Percentiles rank a stretch among this genome's conserved stretches.
Conservation (phyloP, 2,113 vertebrate species). For the Clupea harengus region DNA sequence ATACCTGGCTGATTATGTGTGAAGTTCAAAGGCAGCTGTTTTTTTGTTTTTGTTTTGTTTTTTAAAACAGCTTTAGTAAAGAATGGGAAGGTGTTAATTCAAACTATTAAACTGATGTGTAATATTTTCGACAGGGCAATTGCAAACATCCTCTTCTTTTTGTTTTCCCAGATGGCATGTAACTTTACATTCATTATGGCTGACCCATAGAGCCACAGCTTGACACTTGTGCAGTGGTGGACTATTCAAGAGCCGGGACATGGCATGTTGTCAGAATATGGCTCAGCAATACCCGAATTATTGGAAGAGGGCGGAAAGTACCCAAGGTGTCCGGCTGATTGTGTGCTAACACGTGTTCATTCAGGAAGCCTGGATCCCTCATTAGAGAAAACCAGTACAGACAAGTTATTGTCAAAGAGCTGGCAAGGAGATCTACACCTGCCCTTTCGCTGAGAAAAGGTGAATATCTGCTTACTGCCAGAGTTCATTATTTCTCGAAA, state of each 20-base stretch:
- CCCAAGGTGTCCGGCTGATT: neutral
- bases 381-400: slow-evolving; percentile 12
- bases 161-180: too few species aligned
- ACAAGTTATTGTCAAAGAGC: slow-evolving; percentile 6
- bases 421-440: neutral
- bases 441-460: neutral
- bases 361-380: slow-evolving; percentile 11
- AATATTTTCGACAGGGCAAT: neutral
- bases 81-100: neutral
- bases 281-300: neutral
- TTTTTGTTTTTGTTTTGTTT: too few species aligned
- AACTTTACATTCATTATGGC: too few species aligned
- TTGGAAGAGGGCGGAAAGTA: neutral
- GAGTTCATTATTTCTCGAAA: neutral
- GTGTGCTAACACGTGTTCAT: neutral
- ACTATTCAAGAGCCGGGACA: neutral
- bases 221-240: neutral
- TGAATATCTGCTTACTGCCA: neutral
- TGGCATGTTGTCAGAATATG: neutral
- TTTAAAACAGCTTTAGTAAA: too few species aligned
- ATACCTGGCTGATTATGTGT: too few species aligned
- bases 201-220: neutral
- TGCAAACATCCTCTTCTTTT: neutral
- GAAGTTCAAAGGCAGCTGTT: too few species aligned
- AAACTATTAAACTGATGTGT: neutral